Percentiles rank a stretch among this genome's conserved stretches.
Conservation (phyloP, 2,113 vertebrate species). For the Dasyprocta punctata region DNA sequence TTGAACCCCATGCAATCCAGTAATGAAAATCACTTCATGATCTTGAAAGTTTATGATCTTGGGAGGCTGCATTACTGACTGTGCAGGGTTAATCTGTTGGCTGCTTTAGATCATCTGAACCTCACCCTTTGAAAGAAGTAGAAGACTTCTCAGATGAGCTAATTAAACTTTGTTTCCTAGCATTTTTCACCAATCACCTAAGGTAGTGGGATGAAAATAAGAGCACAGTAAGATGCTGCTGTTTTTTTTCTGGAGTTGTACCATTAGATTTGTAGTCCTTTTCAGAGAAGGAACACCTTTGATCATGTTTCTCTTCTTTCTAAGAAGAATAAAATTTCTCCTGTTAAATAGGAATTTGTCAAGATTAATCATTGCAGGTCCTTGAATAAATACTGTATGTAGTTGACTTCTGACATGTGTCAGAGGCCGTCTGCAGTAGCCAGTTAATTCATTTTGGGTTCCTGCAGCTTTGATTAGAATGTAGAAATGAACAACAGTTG, state of each 20-base stretch:
- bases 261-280: background rate
- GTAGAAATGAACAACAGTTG: background rate
- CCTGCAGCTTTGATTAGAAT: background rate
- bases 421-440: background rate
- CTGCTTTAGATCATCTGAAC: background rate
- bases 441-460: background rate
- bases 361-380: background rate
- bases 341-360: background rate
- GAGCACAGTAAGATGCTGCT: background rate
- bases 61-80: background rate
- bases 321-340: slow-evolving; percentile 13
- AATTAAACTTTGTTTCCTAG: slow-evolving; percentile 15
- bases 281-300: background rate
- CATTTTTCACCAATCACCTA: background rate
- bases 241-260: background rate
- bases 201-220: background rate
- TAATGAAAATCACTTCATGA: background rate
- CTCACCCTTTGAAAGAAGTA: background rate
- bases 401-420: background rate
- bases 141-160: background rate
- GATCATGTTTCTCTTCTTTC: background rate
- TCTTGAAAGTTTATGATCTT: background rate
- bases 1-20: background rate
- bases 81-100: background rate
- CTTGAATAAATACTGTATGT: background rate